Base-by-base conservation (phyloP, 2,113 vertebrate species). In the Hiodon tergisus region DNA sequence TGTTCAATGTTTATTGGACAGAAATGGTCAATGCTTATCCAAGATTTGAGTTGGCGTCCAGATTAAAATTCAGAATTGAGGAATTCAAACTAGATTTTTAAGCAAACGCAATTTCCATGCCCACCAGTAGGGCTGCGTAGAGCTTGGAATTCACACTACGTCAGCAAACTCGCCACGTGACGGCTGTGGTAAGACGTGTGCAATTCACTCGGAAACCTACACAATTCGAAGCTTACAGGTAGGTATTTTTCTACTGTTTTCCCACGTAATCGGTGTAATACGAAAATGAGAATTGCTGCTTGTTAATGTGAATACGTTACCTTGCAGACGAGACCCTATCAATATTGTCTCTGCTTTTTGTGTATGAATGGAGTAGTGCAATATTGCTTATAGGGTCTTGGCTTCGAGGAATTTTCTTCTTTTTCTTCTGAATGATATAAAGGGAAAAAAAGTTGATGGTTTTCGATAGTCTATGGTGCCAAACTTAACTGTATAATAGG, bases 371-470 rank as follows among this genome's bases (percentile, higher is more conserved):
- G 90, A 95, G 94, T 94, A 96, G 94, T 96, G 94, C 94, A 96
- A 95, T 95, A 96, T 96, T 94, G 94, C 94, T 96, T 95, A 96
- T 96, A 96, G 94, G 94, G 94, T 96, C 92, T 95, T 88, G 92
- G 90, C 93, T 92, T 87, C 89, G 84, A 91, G 89, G 92, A 83
- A 84, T 84, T 82, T 80, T 84, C 84, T 84, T 84, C 86, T 16
- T 17, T 46, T 72, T 31, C 4, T 71, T 62, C 31, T 31, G 31
- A 31, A 31, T 31, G 0, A 31, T 31, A 31, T 31, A 31, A 31
- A 31, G 2, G 31, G 31, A 31, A 31, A 31, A 31, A 31, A 31
- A 31, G 31, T 31, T 31, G 31, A 31, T 31, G 31, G 31, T 31
- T 31, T 31, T 31, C 31, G 31, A 31, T 31, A 31, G 31, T 31